These are phyloP conservation scores for Eupithecia subfuscata DNA, from an alignment of 2,888 invertebrate genomes.

Conservation along the genomic window DNA sequence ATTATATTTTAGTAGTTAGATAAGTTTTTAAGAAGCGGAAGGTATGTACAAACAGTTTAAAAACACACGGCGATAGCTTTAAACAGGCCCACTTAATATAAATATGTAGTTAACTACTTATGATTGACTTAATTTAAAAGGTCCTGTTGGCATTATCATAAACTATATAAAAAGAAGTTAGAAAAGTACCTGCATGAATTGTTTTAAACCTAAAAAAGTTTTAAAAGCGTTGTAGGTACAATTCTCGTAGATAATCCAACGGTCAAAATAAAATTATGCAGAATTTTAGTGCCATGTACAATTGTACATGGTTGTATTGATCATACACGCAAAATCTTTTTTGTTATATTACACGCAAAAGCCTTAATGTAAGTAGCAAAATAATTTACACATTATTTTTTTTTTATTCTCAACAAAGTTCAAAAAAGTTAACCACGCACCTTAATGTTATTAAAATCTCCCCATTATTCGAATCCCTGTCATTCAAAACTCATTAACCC, in stretches of 20 bases:
- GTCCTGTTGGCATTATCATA: not conserved
- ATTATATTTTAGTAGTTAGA: constrained; percentile 28
- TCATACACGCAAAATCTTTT: not conserved
- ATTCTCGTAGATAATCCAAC: not conserved
- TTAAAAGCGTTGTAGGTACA: not conserved
- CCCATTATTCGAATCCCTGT: constrained; percentile 32
- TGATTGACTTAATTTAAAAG: not conserved
- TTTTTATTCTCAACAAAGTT: too few species aligned
- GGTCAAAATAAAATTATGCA: not conserved
- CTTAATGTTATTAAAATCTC: constrained; percentile 34
- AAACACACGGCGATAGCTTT: not conserved
- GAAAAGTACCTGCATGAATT: not conserved
- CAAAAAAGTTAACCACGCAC: not conserved
- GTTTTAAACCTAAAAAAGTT: not conserved
- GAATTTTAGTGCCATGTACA: not conserved
- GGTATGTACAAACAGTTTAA: constrained; percentile 28
- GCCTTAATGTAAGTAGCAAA: not conserved
- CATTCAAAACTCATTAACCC: constrained; percentile 59
- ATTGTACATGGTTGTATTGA: not conserved
- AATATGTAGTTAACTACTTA: not conserved
- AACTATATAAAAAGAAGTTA: not conserved
- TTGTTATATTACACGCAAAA: not conserved
- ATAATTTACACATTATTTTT: not conserved
- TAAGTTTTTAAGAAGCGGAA: constrained; percentile 26
- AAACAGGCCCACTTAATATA: not conserved